phyloP scores from a whole-genome alignment of 2,113 vertebrate genomes.

The Okapia johnstoni region DNA sequence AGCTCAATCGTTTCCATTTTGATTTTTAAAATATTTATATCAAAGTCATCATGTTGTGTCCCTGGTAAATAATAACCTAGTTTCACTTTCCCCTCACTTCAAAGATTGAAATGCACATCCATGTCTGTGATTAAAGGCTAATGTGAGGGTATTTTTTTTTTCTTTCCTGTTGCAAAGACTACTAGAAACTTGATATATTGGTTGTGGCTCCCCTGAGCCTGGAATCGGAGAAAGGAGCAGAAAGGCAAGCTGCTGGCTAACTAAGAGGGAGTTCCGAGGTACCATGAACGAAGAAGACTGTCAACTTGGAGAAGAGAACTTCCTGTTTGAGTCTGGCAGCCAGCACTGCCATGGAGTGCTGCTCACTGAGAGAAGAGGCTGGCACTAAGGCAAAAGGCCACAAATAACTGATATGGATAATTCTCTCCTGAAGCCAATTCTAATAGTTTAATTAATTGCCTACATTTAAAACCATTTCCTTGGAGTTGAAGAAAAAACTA shows the following conservation, averaged over 20 bases:
- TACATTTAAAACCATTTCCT: slow-evolving; percentile 14
- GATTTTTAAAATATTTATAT: background rate
- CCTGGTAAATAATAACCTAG: background rate
- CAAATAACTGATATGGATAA: background rate
- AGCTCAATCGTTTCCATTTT: background rate
- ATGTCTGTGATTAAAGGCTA: background rate
- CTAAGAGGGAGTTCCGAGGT: background rate
- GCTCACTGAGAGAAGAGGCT: background rate
- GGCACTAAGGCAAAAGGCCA: background rate
- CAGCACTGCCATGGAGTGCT: background rate
- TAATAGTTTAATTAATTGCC: background rate
- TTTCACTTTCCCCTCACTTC: slow-evolving; percentile 4
- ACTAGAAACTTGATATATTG: background rate
- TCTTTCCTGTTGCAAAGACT: background rate
- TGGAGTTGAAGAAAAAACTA: background rate
- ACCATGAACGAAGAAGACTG: background rate
- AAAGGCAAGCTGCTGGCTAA: background rate
- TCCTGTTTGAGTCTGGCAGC: background rate
- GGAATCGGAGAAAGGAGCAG: background rate
- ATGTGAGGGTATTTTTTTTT: background rate
- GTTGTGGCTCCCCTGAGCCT: background rate
- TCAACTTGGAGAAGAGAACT: background rate
- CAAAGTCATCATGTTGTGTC: background rate
- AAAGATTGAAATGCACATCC: background rate
- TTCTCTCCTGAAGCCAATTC: background rate